Evolutionary conservation across 2,113 vertebrate genomes (phyloP), one percentile per base, ranked within the genome.

Genomic region (Clarias batrachus): DNA sequence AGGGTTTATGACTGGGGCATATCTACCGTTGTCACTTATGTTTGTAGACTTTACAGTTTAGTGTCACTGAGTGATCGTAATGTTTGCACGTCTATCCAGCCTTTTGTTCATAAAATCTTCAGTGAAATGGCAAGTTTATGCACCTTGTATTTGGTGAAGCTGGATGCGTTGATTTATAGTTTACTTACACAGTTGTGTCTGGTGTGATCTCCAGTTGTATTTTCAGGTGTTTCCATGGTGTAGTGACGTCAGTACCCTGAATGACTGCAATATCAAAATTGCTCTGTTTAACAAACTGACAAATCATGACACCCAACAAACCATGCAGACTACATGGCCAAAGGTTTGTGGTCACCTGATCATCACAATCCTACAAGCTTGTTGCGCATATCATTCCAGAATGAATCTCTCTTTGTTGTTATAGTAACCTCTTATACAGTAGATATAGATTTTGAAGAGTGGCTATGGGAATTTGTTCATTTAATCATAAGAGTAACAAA

Each of bases 1-100:
- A 84, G 56, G 57, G 57, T 83, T 83, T 83, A 83, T 83, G 63
- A 56, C 25, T 21, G 48, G 17, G 81, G 48, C n/a, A 70, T 21
- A 70, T 54, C 17, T 16, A 56, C 4, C 37, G 41, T 82, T 82
- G 25, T 68, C 16, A 68, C 2, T 82, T 78, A 82, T 66, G 62
- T 0, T 3, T 80, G 8, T 60, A 30, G 74, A 27, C 12, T 16
- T 13, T 0, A 25, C 71, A 57, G 25, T 56, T 56, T 78, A 57
- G n/a, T 78, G 54, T 11, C 48, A 48, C 48, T 76, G 73, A 25
- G 41, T 60, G 17, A 19, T 7, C 17, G 12, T 79, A 57, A n/a
- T 57, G 76, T 57, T 78, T 78, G 17, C 4, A 17, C n/a, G 25
- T 27, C 17, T 57, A 56, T 30, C 54, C 41, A 12, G 48, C 21